A percentile compares a stretch with the other conserved stretches of the same genome.
phyloP scores from a whole-genome alignment of 2,113 vertebrate genomes.

The Neotoma lepida region DNA sequence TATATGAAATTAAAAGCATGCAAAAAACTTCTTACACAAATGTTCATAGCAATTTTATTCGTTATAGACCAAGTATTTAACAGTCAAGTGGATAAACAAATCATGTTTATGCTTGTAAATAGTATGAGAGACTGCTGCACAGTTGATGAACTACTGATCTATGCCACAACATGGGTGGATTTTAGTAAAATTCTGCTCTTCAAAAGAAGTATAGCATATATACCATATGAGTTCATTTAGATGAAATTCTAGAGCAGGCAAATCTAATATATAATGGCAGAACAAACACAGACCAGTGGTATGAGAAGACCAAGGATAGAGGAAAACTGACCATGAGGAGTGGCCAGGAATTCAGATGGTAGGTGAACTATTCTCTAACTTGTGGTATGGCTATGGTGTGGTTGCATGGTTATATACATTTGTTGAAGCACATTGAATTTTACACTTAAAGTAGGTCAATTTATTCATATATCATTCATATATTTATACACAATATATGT shows the following conservation, averaged over 20 bases:
- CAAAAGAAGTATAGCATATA: not conserved
- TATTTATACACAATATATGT: not conserved
- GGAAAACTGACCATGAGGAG: not conserved
- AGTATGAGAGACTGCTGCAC: not conserved
- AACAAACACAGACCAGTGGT: not conserved
- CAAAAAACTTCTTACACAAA: not conserved
- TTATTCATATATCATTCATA: not conserved
- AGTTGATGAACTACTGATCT: not conserved
- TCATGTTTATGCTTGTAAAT: slow-evolving; percentile 13
- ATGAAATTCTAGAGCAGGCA: not conserved
- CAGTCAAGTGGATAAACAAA: slow-evolving; percentile 1
- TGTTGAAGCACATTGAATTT: slow-evolving; percentile 23
- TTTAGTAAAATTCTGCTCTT: not conserved
- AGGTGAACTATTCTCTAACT: slow-evolving; percentile 9
- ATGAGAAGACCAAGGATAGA: not conserved
- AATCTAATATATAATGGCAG: not conserved
- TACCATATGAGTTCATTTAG: not conserved
- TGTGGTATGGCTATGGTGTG: not conserved
- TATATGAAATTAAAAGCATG: not conserved
- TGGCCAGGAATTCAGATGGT: not conserved
- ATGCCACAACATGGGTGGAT: not conserved
- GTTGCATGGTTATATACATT: not conserved
- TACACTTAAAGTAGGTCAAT: slow-evolving; percentile 11
- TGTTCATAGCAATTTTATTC: slow-evolving; percentile 10
- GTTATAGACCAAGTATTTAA: not conserved